Evolutionary conservation across 1,140 invertebrate genomes (phyloP).

Genomic region (Cataglyphis hispanica): DNA sequence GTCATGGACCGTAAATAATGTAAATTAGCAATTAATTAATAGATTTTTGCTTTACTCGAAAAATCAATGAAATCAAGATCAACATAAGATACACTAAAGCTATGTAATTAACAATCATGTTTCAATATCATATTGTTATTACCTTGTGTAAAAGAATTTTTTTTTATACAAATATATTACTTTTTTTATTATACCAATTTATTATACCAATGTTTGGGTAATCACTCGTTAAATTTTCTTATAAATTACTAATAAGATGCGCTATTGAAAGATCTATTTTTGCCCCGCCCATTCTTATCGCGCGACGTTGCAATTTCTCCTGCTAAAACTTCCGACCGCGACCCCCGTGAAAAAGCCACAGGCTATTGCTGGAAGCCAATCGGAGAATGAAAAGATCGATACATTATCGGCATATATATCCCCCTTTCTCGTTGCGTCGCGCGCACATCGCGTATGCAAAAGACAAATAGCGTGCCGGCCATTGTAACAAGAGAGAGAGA

Average conservation of each 20-base stretch:
- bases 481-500: background rate
- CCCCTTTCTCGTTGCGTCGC: background rate
- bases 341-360: background rate
- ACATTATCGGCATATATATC: background rate
- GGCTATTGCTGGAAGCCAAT: background rate
- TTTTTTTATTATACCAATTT: no score
- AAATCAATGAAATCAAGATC: background rate
- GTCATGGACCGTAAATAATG: background rate
- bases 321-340: background rate
- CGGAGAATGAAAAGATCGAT: constrained; percentile 41
- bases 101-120: background rate
- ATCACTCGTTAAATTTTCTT: background rate
- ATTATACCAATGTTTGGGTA: background rate
- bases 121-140: background rate
- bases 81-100: background rate
- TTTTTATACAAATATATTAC: background rate
- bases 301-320: constrained; percentile 25
- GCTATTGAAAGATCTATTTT: background rate
- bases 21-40: background rate
- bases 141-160: background rate
- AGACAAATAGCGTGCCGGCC: constrained; percentile 49
- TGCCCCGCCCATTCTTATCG: constrained; percentile 3
- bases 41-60: background rate
- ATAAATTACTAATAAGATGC: constrained; percentile 23
- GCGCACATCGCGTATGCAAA: constrained; percentile 5